These are phyloP conservation scores for Dolichomitus sp. DNA, from an alignment of 2,888 invertebrate species.

Conservation along the genomic window DNA sequence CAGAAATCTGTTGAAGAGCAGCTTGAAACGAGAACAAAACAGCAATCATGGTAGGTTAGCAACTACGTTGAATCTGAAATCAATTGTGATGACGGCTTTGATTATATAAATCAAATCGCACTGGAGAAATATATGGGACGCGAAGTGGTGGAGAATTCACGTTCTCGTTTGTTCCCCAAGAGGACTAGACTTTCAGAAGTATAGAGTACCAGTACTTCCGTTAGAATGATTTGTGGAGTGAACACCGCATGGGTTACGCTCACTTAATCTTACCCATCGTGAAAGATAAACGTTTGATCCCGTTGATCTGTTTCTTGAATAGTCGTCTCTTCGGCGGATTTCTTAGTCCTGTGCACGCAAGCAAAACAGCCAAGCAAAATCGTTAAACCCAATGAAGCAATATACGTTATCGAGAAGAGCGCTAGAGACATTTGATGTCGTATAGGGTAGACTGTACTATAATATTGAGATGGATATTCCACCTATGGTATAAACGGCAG, in stretches of 20 bases:
- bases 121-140: constrained; percentile 54
- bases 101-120: constrained; percentile 79
- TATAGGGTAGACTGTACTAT: constrained; percentile 6
- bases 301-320: constrained; percentile 1
- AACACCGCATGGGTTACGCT: constrained; percentile 66
- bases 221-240: constrained; percentile 76
- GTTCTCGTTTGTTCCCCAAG: background rate
- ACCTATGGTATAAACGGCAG: constrained; percentile 22
- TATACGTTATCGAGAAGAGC: constrained; percentile 29
- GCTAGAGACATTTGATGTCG: constrained; percentile 25
- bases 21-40: constrained; percentile 47
- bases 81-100: constrained; percentile 80
- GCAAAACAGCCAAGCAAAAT: constrained; percentile 13
- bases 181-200: background rate
- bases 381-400: constrained; percentile 10
- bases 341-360: background rate
- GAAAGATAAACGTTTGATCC: background rate
- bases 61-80: constrained; percentile 74
- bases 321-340: background rate
- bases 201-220: constrained; percentile 65
- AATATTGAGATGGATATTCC: constrained; percentile 40
- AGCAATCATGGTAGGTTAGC: constrained; percentile 11
- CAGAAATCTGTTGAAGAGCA: constrained; percentile 9
- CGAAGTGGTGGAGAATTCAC: background rate
- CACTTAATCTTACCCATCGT: constrained; percentile 56